phyloP scores from a whole-genome alignment of 2,797 vertebrate genomes.

The Leptodactylus fallax region DNA sequence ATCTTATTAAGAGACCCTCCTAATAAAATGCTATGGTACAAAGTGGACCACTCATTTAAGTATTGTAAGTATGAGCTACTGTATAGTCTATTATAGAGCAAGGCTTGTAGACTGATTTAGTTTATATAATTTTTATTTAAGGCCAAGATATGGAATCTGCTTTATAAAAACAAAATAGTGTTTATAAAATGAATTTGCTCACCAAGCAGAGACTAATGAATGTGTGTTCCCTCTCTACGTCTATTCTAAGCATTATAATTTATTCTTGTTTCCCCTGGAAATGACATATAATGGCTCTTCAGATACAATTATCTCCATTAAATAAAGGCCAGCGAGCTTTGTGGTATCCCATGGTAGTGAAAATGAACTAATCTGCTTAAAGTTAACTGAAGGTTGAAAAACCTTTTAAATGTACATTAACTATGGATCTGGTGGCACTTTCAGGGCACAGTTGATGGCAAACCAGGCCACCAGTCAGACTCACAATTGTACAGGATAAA shows the following conservation, averaged over 20 bases:
- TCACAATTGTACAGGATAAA: not conserved
- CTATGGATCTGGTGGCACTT: not conserved
- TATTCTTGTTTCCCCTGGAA: not conserved
- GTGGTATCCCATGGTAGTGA: not conserved
- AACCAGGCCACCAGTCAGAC: not conserved
- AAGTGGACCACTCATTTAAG: not conserved
- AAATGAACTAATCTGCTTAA: constrained; percentile 26
- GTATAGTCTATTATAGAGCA: not conserved
- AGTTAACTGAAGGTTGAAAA: constrained; percentile 5
- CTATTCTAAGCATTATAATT: not conserved
- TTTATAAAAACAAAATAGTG: not conserved
- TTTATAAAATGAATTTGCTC: not conserved
- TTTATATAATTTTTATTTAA: not conserved
- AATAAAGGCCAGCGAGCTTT: not conserved
- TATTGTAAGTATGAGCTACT: not conserved
- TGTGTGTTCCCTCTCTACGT: not conserved
- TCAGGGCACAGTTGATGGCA: not conserved
- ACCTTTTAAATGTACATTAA: not conserved
- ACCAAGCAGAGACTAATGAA: not conserved
- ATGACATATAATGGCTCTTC: not conserved
- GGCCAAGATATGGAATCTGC: not conserved
- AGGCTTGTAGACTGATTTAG: not conserved
- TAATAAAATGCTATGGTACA: not conserved
- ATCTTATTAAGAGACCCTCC: no score
- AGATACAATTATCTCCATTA: not conserved